A percentile compares a stretch with the other conserved stretches of the same genome.
phyloP scores from a whole-genome alignment of 2,888 invertebrate genomes.

The Rhagophthalmus giganteus region DNA sequence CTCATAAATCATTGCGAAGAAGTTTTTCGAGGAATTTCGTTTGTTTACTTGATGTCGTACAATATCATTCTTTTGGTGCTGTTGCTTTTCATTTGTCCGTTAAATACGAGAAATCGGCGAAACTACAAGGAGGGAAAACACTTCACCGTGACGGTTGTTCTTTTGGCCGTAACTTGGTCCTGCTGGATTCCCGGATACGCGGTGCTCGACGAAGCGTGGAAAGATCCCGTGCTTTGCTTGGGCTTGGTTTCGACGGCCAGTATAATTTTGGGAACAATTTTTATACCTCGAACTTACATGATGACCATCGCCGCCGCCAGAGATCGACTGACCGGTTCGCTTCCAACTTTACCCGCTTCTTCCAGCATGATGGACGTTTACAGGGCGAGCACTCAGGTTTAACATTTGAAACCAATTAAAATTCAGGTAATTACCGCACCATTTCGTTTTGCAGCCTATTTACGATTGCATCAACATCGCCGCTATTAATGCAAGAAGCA shows the following conservation, averaged over 20 bases:
- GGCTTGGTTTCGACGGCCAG: conserved; percentile 67
- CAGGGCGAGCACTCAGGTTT: conserved; percentile 51
- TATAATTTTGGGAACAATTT: conserved; percentile 64
- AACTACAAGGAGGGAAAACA: conserved; percentile 70
- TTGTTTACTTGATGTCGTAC: conserved; percentile 61
- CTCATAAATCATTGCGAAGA: conserved; percentile 56
- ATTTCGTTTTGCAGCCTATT: conserved; percentile 60
- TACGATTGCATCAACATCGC: conserved; percentile 64
- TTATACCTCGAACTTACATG: conserved; percentile 70
- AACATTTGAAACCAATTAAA: too few species aligned
- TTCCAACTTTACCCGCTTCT: conserved; percentile 56
- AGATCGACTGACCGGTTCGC: conserved; percentile 61
- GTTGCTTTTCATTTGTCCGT: conserved; percentile 62
- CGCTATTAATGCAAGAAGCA: conserved; percentile 45
- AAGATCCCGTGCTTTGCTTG: conserved; percentile 63
- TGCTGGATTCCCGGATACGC: conserved; percentile 63
- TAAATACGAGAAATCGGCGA: conserved; percentile 65
- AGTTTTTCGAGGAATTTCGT: conserved; percentile 56
- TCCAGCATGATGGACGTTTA: conserved; percentile 57
- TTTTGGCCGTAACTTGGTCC: conserved; percentile 63
- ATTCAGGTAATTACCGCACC: too few species aligned
- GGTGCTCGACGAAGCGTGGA: conserved; percentile 58
- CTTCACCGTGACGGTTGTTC: conserved; percentile 59
- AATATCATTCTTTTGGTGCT: conserved; percentile 64
- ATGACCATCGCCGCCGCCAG: conserved; percentile 67